phyloP scores from a whole-genome alignment of 2,113 vertebrate species.

The Seriola aureovittata region DNA sequence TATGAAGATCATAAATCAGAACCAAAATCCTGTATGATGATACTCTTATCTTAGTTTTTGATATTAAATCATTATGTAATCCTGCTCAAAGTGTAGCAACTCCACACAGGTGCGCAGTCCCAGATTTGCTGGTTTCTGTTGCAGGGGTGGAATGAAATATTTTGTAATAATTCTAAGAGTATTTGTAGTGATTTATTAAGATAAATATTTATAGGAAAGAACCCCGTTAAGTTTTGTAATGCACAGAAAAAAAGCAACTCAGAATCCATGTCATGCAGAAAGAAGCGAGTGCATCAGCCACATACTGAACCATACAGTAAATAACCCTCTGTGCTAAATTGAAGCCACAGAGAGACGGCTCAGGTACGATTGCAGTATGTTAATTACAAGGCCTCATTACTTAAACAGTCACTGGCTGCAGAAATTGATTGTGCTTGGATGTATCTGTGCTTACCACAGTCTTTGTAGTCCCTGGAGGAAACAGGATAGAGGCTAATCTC shows the following conservation, averaged over 20 bases:
- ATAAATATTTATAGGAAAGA: background rate
- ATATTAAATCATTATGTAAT: background rate
- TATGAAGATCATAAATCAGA: too few relatives aligned
- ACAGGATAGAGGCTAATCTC: background rate
- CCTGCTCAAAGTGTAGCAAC: background rate
- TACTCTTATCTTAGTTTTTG: background rate
- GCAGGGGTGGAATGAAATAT: background rate
- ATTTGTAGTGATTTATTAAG: background rate
- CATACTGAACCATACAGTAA: background rate
- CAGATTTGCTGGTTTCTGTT: background rate
- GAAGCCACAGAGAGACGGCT: constrained; percentile 3
- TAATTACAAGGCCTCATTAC: constrained; percentile 40
- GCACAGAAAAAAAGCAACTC: background rate
- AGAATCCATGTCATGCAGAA: background rate
- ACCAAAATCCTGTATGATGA: background rate
- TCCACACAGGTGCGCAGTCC: background rate
- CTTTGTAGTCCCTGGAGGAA: constrained; percentile 1
- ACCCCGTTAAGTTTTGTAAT: background rate
- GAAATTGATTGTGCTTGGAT: constrained; percentile 21
- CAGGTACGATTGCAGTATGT: background rate
- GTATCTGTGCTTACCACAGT: constrained; percentile 10
- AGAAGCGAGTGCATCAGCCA: background rate
- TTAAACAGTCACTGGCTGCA: background rate
- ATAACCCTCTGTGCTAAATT: constrained; percentile 5
- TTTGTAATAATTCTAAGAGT: background rate